A percentile compares a stretch with the other conserved stretches of the same genome.
phyloP scores from a whole-genome alignment of 1,140 invertebrate genomes.

The Melanaphis sacchari region DNA sequence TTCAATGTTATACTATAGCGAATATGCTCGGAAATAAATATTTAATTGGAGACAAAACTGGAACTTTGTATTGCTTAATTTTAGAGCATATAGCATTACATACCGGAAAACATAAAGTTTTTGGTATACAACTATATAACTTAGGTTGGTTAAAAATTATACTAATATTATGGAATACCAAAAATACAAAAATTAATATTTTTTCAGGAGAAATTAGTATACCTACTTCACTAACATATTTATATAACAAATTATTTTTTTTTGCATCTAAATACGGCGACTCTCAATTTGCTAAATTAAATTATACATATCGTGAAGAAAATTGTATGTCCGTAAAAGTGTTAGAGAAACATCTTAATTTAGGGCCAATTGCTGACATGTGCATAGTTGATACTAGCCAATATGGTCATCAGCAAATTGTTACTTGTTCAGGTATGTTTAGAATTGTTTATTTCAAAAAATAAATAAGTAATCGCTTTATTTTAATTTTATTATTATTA shows the following conservation, averaged over 20 bases:
- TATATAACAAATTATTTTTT: conserved; percentile 98
- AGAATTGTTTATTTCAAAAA: not conserved
- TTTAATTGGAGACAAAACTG: conserved; percentile 93
- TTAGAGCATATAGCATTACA: conserved; percentile 83
- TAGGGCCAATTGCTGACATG: conserved; percentile 98
- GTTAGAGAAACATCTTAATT: conserved; percentile 96
- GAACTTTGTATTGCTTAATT: no score
- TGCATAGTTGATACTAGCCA: conserved; percentile 94
- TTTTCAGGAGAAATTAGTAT: conserved; percentile 88
- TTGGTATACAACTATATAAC: conserved; percentile 91
- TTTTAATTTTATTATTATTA: conserved; percentile 55
- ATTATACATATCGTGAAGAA: no score
- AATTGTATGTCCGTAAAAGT: no score
- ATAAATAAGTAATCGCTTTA: not conserved
- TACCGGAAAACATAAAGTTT: conserved; percentile 78
- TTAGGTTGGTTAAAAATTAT: conserved; percentile 70
- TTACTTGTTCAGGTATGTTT: conserved; percentile 89
- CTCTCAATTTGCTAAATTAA: conserved; percentile 93
- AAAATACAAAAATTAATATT: conserved; percentile 52
- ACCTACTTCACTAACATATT: conserved; percentile 96
- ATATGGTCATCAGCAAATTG: conserved; percentile 96
- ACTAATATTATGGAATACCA: not conserved
- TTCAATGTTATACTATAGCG: conserved; percentile 93
- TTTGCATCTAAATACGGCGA: conserved; percentile 96
- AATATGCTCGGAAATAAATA: conserved; percentile 91